phyloP scores from a whole-genome alignment of 1,140 invertebrate species.

The Wiebesia pumilae region DNA sequence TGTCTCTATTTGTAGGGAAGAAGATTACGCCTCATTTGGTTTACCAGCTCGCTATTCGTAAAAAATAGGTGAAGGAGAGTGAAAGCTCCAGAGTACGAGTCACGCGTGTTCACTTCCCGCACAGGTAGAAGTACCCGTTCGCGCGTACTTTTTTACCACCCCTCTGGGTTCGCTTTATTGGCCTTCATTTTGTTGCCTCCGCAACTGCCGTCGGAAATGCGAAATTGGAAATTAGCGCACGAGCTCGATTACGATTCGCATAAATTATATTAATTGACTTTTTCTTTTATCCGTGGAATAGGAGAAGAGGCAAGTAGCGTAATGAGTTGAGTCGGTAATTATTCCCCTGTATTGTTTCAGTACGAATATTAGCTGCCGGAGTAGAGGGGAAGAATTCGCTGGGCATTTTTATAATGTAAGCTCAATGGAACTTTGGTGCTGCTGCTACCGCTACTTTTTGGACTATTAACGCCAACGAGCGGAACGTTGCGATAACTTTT shows the following conservation, averaged over 20 bases:
- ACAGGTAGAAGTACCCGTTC: neutral
- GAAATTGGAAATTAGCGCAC: slow-evolving; percentile 44
- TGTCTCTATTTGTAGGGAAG: neutral
- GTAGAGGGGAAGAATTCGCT: neutral
- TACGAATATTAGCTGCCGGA: slow-evolving; percentile 1
- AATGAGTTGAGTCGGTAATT: neutral
- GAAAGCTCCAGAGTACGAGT: neutral
- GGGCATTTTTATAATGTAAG: slow-evolving; percentile 26
- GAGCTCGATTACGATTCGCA: slow-evolving; percentile 14
- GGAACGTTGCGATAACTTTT: slow-evolving; percentile 7
- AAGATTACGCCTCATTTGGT: slow-evolving; percentile 10
- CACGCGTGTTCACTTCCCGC: neutral
- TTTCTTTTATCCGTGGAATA: neutral
- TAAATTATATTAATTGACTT: slow-evolving; percentile 41
- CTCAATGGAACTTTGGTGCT: neutral
- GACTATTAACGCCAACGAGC: slow-evolving; percentile 19
- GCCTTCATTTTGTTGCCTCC: neutral
- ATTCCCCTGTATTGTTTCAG: slow-evolving; percentile 24
- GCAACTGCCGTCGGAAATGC: no score
- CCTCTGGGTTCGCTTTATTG: neutral
- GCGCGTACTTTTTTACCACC: neutral
- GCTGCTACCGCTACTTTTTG: neutral
- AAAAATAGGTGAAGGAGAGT: neutral
- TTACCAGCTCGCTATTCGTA: neutral
- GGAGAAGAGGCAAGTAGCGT: neutral